Base-by-base conservation (phyloP, 2,797 vertebrate species). In the Etheostoma nigrum region DNA sequence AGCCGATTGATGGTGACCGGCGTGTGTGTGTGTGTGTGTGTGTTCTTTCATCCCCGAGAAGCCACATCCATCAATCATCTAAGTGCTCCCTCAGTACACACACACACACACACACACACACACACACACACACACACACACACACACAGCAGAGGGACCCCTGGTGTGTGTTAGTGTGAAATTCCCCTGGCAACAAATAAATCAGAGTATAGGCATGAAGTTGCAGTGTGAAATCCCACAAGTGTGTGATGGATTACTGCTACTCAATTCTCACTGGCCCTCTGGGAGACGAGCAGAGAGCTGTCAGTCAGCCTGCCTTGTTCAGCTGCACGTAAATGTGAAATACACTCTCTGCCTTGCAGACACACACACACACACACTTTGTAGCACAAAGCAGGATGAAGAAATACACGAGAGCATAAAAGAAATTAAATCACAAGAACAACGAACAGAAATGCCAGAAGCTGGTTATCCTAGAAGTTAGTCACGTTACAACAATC, bases 1-100 rank as follows among this genome's bases (percentile, higher is more conserved):
- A 92, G 85, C 72, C 47, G 71, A 92, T 81, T 86, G 86, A 87
- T 71, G 81, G 78, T 62, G 84, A 82, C 74, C 61, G 16, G 76
- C 23, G 55, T 27, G 36, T 49, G 65, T 48, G 48, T 65, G 54
- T 2, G n/a, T 2, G 48, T 15, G 61, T 7, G 58, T 2, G 58
- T 67, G 61, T 16, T 55, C 72, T 59, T 79, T 72, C 48, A 82
- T 72, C 60, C 66, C 51, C 4, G n/a, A 69, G 51, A 52, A 27
- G 79, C 55, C 63, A 76, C 75, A 88, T 89, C 83, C 81, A 79
- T 90, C 89, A 88, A 84, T 91, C 88, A 78, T 82, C 75, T 87
- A 88, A 93, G 90, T 89, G 76, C 86, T 78, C 81, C 70, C 52
- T 58, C 73, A 62, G 57, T 54, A 53, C 12, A 63, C 44, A 75